Conservation (phyloP, 1,140 invertebrate genomes). For the Matsumurasca onukii region DNA sequence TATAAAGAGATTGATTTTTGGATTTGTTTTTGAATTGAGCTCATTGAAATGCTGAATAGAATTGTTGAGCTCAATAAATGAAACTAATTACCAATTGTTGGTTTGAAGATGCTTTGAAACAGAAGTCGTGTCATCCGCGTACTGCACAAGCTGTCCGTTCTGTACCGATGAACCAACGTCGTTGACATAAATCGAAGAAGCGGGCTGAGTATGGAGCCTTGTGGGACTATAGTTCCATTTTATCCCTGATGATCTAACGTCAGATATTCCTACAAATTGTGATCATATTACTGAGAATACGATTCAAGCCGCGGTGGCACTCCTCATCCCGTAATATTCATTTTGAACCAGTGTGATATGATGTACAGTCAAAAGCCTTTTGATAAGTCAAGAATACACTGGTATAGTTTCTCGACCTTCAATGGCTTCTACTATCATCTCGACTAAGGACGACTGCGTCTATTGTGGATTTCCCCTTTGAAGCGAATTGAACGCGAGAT, state of each 20-base stretch:
- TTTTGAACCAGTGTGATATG: background rate
- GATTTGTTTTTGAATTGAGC: background rate
- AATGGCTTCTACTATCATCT: background rate
- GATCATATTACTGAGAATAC: background rate
- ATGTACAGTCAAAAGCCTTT: background rate
- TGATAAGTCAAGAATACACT: background rate
- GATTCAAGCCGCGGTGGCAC: background rate
- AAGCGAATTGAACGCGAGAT: background rate
- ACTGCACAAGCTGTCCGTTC: too few species aligned
- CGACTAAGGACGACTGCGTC: background rate
- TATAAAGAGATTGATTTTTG: background rate
- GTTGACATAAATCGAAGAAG: too few species aligned
- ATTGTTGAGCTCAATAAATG: background rate
- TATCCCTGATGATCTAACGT: too few species aligned
- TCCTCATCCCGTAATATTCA: background rate
- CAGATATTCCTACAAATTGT: too few species aligned
- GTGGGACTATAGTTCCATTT: too few species aligned
- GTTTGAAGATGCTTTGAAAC: too few species aligned
- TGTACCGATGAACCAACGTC: too few species aligned
- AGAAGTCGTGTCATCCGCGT: too few species aligned
- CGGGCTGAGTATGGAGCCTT: too few species aligned
- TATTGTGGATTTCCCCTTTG: background rate
- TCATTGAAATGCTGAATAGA: background rate
- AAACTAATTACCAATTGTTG: background rate
- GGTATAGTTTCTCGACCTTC: background rate